phyloP scores from a whole-genome alignment of 1,140 invertebrate genomes.

The Drosophila nannoptera region DNA sequence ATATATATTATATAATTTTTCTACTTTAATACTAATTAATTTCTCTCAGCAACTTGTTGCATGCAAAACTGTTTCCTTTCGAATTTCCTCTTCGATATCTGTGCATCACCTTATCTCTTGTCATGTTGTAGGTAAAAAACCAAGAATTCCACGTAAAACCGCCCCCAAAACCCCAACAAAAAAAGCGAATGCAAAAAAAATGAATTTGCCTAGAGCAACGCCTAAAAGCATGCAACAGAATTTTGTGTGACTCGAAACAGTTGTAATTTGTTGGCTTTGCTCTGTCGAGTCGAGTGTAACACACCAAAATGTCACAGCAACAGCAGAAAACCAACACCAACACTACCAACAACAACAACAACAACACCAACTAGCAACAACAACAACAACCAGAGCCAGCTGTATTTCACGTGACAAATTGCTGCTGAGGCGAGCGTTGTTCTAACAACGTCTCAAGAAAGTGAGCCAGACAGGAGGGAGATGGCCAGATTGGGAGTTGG shows the following conservation, averaged over 20 bases:
- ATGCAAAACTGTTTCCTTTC: slow-evolving; percentile 2
- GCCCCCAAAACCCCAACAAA: background rate
- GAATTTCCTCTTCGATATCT: background rate
- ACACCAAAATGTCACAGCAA: slow-evolving; percentile 35
- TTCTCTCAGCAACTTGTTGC: background rate
- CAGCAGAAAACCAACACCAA: slow-evolving; percentile 1
- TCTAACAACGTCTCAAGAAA: slow-evolving; percentile 33
- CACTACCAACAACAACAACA: slow-evolving; percentile 33
- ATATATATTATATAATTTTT: no score
- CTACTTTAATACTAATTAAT: background rate
- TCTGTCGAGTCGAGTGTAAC: slow-evolving; percentile 17
- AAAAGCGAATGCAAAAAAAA: background rate
- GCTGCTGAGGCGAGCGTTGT: slow-evolving; percentile 52
- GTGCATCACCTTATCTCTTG: slow-evolving; percentile 5
- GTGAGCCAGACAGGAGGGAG: slow-evolving; percentile 13
- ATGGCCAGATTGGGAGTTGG: slow-evolving; percentile 3
- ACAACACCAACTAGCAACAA: slow-evolving; percentile 23
- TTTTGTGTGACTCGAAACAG: slow-evolving; percentile 31
- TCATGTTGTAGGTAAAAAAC: slow-evolving; percentile 38
- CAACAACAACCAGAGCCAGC: slow-evolving; percentile 21
- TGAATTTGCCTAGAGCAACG: slow-evolving; percentile 5
- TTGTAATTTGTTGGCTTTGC: slow-evolving; percentile 40
- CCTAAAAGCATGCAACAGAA: slow-evolving; percentile 49
- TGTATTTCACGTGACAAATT: slow-evolving; percentile 69
- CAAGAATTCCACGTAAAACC: background rate